Percentiles rank a stretch among this genome's conserved stretches.
These are phyloP conservation scores for Drosophila anceps DNA, from an alignment of 2,888 invertebrate genomes.

Conservation along the genomic window DNA sequence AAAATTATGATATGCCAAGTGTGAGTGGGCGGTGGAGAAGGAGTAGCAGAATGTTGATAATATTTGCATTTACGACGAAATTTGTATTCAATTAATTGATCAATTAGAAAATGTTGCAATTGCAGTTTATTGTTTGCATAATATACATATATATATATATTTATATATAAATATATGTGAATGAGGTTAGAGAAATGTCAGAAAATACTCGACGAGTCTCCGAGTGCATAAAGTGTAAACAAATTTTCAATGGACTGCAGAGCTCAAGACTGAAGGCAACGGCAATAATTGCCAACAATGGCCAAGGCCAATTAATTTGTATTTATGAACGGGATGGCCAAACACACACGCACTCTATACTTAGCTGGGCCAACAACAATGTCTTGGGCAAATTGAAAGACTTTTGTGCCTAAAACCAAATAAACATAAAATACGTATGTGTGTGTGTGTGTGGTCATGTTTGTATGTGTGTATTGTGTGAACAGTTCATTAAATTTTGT, in stretches of 20 bases:
- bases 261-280: background rate
- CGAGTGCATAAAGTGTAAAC: background rate
- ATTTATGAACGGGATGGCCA: constrained; percentile 45
- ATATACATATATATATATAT: constrained; percentile 3
- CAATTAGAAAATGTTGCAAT: constrained; percentile 8
- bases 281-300: constrained; percentile 39
- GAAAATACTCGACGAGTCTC: background rate
- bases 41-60: background rate
- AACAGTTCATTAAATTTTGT: constrained; percentile 65
- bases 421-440: constrained; percentile 38
- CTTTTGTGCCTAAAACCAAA: constrained; percentile 46
- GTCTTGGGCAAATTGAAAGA: constrained; percentile 51
- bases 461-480: constrained; percentile 19
- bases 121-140: constrained; percentile 12
- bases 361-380: constrained; percentile 13
- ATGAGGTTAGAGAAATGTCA: background rate
- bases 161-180: background rate
- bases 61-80: constrained; percentile 1
- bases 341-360: constrained; percentile 29
- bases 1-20: background rate
- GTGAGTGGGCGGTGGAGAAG: background rate
- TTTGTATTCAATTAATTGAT: constrained; percentile 16
- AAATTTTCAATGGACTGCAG: constrained; percentile 5
- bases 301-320: constrained; percentile 60
- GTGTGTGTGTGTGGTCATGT: constrained; percentile 6